Percentiles rank a stretch among this genome's conserved stretches.
Conservation (phyloP, 2,797 vertebrate genomes). For the Rhinophrynus dorsalis region DNA sequence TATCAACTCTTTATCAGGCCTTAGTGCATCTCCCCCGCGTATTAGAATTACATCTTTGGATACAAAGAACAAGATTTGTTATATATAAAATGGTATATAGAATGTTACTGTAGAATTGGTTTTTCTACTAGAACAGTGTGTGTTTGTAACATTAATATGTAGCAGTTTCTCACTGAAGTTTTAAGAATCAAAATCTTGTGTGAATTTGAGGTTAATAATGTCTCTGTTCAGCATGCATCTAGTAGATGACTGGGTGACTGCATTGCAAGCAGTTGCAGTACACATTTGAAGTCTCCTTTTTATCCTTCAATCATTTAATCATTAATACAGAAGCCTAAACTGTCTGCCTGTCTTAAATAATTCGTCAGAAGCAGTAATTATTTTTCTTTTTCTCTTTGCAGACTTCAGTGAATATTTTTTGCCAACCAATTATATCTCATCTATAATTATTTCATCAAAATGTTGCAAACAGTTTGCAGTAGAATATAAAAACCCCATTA, state of each 20-base stretch:
- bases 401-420: slow-evolving; percentile 16
- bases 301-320: slow-evolving; percentile 7
- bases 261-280: neutral
- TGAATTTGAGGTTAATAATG: neutral
- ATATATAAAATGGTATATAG: no score
- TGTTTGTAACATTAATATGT: no score
- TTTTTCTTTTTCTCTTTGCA: slow-evolving; percentile 29
- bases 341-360: slow-evolving; percentile 21
- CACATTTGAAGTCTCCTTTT: neutral
- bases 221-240: neutral
- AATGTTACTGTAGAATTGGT: no score
- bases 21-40: no score
- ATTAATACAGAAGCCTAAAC: neutral
- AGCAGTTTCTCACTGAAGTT: no score
- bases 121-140: no score
- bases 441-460: slow-evolving; percentile 46
- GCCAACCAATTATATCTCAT: slow-evolving; percentile 24
- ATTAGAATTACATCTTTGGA: no score
- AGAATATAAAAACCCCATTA: slow-evolving; percentile 31
- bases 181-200: neutral
- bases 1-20: no score
- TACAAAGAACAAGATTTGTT: no score
- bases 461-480: slow-evolving; percentile 41
- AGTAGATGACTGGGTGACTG: neutral
- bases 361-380: slow-evolving; percentile 10